Percentiles rank a stretch among this genome's conserved stretches.
Evolutionary conservation across 2,888 invertebrate genomes (phyloP).

Genomic region (Heliconius ismenius): DNA sequence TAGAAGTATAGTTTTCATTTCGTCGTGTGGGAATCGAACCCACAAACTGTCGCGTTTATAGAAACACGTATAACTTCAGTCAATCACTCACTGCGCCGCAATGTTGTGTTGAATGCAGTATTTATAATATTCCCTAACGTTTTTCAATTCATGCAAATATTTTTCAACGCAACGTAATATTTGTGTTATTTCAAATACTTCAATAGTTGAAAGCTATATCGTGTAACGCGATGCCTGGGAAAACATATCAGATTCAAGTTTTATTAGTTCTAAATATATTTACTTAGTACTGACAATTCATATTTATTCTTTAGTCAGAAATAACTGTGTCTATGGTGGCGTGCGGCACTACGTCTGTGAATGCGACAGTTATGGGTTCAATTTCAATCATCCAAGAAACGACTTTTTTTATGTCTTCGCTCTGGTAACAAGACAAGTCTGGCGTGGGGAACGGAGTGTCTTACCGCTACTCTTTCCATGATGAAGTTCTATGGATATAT

Average conservation of each 20-base stretch:
- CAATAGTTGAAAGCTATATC: conserved; percentile 6
- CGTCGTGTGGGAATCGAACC: no score
- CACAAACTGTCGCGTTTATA: not conserved
- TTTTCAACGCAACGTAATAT: not conserved
- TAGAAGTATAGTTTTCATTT: no score
- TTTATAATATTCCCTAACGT: not conserved
- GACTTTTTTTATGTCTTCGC: no score
- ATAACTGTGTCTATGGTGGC: not conserved
- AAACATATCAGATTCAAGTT: not conserved
- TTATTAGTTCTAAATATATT: conserved; percentile 1
- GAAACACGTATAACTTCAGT: not conserved
- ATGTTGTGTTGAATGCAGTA: not conserved
- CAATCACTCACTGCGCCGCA: not conserved
- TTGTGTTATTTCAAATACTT: not conserved
- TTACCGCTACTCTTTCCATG: no score
- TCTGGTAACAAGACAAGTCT: no score
- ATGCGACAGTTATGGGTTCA: no score
- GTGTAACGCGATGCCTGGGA: not conserved
- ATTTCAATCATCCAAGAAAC: no score
- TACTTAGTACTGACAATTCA: not conserved
- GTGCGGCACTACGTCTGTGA: not conserved
- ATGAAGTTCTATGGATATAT: no score
- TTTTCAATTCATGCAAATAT: not conserved
- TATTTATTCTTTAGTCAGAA: not conserved
- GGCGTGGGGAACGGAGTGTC: no score